Percentiles rank a stretch among this genome's conserved stretches.
phyloP scores from a whole-genome alignment of 2,888 invertebrate species.

The Athalia circularis region DNA sequence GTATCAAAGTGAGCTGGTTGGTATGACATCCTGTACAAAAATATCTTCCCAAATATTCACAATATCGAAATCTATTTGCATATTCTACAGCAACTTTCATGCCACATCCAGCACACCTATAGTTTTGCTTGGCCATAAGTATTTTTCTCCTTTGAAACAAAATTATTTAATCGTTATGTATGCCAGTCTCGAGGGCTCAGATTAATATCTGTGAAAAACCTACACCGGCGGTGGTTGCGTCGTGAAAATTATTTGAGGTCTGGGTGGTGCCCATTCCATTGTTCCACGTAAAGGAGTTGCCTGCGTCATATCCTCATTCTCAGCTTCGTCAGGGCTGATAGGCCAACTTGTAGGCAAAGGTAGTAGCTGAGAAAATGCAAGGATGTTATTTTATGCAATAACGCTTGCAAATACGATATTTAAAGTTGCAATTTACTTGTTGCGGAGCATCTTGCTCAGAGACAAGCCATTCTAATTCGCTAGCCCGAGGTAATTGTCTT shows the following conservation, averaged over 20 bases:
- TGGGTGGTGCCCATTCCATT: conserved; percentile 88
- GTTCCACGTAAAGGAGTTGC: conserved; percentile 82
- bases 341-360: conserved; percentile 85
- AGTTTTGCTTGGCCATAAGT: conserved; percentile 83
- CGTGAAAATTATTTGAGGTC: conserved; percentile 89
- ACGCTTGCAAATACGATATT: background rate
- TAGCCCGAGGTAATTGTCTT: conserved; percentile 85
- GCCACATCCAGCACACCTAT: conserved; percentile 90
- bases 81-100: conserved; percentile 85
- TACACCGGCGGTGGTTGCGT: conserved; percentile 83
- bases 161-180: conserved; percentile 31
- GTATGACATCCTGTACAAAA: conserved; percentile 92
- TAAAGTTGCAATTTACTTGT: conserved; percentile 67
- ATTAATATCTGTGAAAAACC: conserved; percentile 60
- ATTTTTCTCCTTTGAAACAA: conserved; percentile 77
- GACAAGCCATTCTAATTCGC: conserved; percentile 87
- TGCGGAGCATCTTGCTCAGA: conserved; percentile 87
- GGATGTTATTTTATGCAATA: background rate
- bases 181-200: too few relatives aligned
- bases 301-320: conserved; percentile 67
- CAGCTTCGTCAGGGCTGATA: conserved; percentile 80
- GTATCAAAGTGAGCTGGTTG: conserved; percentile 84
- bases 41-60: conserved; percentile 89
- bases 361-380: conserved; percentile 76
- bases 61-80: conserved; percentile 85